phyloP scores from a whole-genome alignment of 53 echinoderm and acorn worm species.

The Echinometra lucunter region DNA sequence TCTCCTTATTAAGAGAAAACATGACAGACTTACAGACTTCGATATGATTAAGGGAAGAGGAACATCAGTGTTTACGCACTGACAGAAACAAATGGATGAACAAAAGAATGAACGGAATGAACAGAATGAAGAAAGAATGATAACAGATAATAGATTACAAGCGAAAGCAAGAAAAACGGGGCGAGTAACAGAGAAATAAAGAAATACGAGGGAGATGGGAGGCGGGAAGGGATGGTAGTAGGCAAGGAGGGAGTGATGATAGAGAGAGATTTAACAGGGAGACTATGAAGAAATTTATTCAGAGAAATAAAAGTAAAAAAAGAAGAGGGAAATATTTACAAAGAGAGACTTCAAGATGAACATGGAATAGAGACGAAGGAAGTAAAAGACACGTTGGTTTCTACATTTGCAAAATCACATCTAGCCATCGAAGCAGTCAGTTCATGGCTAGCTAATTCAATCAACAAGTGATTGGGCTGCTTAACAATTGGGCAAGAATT shows the following conservation, averaged over 20 bases:
- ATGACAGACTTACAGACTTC: neutral
- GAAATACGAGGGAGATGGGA: neutral
- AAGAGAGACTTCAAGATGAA: neutral
- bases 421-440: neutral
- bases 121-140: too few relatives aligned
- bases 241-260: neutral
- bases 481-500: neutral
- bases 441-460: slow-evolving; percentile 32
- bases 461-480: slow-evolving; percentile 10
- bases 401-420: slow-evolving; percentile 5
- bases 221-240: neutral
- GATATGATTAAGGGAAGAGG: too few relatives aligned
- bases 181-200: neutral
- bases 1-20: neutral
- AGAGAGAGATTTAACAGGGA: too few relatives aligned
- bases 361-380: neutral
- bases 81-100: too few relatives aligned
- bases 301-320: neutral
- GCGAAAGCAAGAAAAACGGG: neutral
- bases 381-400: neutral
- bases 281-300: neutral
- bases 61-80: too few relatives aligned
- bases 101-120: too few relatives aligned
- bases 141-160: too few relatives aligned
- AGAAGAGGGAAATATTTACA: neutral